Evolutionary conservation across 1,140 invertebrate genomes (phyloP).

Genomic region (Phortica variegata): DNA sequence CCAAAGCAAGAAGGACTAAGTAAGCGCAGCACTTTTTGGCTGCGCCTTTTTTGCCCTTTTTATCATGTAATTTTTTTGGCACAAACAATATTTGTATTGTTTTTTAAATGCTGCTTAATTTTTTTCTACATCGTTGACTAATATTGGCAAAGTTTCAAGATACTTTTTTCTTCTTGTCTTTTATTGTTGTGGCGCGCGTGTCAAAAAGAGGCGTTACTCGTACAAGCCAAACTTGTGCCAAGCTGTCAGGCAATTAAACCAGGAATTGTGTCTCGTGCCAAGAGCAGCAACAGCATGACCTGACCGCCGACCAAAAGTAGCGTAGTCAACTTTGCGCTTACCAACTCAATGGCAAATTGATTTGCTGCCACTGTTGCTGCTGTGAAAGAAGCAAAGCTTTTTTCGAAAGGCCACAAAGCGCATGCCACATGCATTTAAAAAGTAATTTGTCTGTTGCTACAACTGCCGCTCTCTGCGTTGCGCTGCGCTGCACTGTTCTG

Average conservation of each 20-base stretch:
- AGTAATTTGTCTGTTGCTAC: constrained; percentile 53
- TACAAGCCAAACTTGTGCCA: background rate
- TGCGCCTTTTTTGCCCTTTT: constrained; percentile 20
- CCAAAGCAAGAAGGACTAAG: background rate
- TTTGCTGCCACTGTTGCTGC: no score
- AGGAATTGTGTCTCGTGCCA: no score
- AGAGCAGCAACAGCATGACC: no score
- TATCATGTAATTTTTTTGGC: constrained; percentile 19
- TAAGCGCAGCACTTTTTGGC: no score
- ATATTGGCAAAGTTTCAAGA: constrained; percentile 44
- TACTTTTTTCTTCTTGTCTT: no score
- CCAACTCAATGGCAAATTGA: constrained; percentile 27
- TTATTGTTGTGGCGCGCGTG: constrained; percentile 8
- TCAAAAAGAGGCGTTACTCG: background rate
- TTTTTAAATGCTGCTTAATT: constrained; percentile 32
- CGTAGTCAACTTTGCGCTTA: no score
- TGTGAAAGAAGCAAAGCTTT: no score
- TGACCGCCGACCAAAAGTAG: no score
- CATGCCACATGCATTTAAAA: constrained; percentile 47
- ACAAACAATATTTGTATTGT: constrained; percentile 39
- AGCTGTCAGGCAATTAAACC: constrained; percentile 35
- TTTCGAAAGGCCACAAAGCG: no score
- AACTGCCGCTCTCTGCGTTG: no score
- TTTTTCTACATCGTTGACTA: constrained; percentile 1
- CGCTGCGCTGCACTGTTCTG: no score